Percentiles rank a stretch among this genome's conserved stretches.
Conservation (phyloP, 2,888 invertebrate genomes). For the Phaedon cochleariae region DNA sequence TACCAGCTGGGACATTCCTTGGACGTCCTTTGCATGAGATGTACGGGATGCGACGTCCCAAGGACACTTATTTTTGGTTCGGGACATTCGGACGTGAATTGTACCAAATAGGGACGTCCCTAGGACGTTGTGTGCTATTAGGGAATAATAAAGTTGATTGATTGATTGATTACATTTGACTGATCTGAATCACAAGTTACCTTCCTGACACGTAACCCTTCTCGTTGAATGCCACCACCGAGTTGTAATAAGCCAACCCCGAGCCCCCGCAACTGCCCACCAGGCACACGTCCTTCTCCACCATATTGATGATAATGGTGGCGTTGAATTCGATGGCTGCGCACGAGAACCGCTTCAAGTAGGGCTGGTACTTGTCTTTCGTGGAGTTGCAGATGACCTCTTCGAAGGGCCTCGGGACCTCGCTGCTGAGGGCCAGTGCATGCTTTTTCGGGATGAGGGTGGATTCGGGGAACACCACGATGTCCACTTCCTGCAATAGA, state of each 20-base stretch:
- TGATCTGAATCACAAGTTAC: too few species aligned
- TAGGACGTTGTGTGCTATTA: too few species aligned
- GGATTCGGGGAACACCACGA: constrained; percentile 81
- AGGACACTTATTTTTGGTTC: too few species aligned
- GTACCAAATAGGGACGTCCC: too few species aligned
- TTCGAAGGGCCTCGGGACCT: constrained; percentile 54
- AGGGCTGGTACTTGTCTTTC: constrained; percentile 56
- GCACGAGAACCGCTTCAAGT: constrained; percentile 69
- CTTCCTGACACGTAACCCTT: constrained; percentile 62
- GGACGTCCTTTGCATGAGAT: too few species aligned
- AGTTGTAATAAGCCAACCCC: constrained; percentile 72
- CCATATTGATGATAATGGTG: constrained; percentile 76
- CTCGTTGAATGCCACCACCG: constrained; percentile 80
- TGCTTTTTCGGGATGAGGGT: constrained; percentile 58
- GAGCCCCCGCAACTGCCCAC: constrained; percentile 60
- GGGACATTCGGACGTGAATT: too few species aligned
- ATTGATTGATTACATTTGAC: too few species aligned
- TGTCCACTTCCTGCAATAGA: constrained; percentile 62
- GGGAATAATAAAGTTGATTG: too few species aligned
- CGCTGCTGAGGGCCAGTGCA: constrained; percentile 46
- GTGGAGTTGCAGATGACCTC: constrained; percentile 54
- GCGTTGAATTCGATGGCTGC: constrained; percentile 67
- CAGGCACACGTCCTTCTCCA: constrained; percentile 70
- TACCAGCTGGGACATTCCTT: too few species aligned
- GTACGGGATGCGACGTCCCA: too few species aligned